Evolutionary conservation across 2,113 vertebrate species (phyloP).

Genomic region (Cavia porcellus): DNA sequence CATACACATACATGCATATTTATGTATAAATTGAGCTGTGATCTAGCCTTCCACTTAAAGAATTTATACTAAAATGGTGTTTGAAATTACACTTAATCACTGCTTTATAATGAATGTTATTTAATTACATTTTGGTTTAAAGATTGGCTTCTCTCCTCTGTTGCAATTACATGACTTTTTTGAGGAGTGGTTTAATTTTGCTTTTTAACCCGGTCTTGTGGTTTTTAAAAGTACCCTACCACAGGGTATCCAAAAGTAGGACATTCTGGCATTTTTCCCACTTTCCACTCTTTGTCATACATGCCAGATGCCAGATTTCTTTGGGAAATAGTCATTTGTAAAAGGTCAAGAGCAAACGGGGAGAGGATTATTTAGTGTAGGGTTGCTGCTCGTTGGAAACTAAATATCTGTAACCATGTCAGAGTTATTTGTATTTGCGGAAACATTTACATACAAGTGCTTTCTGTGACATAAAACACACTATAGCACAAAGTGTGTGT

Average conservation of each 20-base stretch:
- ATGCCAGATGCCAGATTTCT: conserved; percentile 80
- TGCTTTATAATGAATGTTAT: conserved; percentile 64
- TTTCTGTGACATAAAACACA: conserved; percentile 79
- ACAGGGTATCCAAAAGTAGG: conserved; percentile 70
- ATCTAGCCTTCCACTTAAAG: conserved; percentile 66
- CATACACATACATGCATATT: background rate
- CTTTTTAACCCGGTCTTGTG: conserved; percentile 69
- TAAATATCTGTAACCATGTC: conserved; percentile 82
- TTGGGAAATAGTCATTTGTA: conserved; percentile 86
- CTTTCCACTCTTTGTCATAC: conserved; percentile 86
- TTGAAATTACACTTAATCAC: conserved; percentile 70
- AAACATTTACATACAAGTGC: conserved; percentile 81
- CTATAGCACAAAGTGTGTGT: conserved; percentile 69
- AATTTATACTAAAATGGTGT: conserved; percentile 58
- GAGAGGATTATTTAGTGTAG: conserved; percentile 79
- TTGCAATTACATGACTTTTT: conserved; percentile 66
- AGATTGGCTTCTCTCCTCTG: conserved; percentile 58
- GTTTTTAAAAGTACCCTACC: conserved; percentile 83
- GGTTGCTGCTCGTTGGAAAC: conserved; percentile 85
- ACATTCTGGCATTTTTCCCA: conserved; percentile 81
- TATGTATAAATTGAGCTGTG: background rate
- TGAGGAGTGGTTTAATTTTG: conserved; percentile 56
- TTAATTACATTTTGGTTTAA: conserved; percentile 78
- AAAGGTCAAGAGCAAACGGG: conserved; percentile 83
- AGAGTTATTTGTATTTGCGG: conserved; percentile 82